phyloP scores from a whole-genome alignment of 2,888 invertebrate genomes.

The Pediacus dermestoides region DNA sequence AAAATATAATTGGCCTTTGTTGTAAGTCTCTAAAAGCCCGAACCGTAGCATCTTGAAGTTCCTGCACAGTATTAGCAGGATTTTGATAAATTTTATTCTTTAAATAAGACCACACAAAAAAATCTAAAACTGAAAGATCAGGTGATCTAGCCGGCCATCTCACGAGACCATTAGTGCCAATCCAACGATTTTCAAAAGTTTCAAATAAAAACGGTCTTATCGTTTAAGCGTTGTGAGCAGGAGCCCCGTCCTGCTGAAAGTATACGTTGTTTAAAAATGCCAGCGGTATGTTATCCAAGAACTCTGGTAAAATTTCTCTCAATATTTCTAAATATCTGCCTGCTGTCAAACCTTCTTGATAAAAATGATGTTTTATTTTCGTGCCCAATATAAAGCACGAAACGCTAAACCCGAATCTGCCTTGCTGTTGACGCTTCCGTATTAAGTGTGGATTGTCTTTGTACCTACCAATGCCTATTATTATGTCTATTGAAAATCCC shows the following conservation, averaged over 20 bases:
- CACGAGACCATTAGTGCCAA: conserved; percentile 15
- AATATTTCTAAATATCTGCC: conserved; percentile 2
- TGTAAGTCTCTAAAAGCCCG: no score
- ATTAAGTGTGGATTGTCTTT: conserved; percentile 1
- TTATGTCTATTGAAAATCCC: conserved; percentile 5
- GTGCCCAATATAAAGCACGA: conserved; percentile 5
- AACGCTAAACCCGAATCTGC: conserved; percentile 5
- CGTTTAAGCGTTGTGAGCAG: conserved; percentile 6
- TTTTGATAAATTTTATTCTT: no score
- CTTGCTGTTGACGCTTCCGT: background rate
- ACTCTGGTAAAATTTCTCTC: background rate
- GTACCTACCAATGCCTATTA: no score
- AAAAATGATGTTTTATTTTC: no score
- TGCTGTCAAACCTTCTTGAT: background rate
- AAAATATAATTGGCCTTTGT: no score
- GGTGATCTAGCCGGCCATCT: conserved; percentile 5
- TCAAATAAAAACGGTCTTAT: conserved; percentile 6
- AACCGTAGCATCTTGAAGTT: no score
- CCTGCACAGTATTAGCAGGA: no score
- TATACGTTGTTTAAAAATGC: conserved; percentile 2
- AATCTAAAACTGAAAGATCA: no score
- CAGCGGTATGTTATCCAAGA: conserved; percentile 7
- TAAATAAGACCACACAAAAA: no score
- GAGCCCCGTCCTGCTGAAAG: conserved; percentile 9
- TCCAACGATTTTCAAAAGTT: conserved; percentile 3